Conservation (phyloP, 2,888 invertebrate genomes). For the Caenorhabditis sinica region DNA sequence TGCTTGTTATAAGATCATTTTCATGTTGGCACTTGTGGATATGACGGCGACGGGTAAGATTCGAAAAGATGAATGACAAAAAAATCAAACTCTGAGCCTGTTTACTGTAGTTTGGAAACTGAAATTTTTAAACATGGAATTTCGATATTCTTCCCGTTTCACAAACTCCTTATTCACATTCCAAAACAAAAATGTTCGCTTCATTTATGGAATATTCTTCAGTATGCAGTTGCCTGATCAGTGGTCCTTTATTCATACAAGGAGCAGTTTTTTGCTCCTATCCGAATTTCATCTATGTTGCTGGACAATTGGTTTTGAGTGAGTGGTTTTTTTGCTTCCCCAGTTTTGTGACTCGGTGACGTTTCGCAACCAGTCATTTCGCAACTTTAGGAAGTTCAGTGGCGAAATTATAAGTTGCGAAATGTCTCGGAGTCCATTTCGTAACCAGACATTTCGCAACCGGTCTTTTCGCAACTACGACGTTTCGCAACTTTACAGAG, state of each 20-base stretch:
- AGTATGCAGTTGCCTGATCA: constrained; percentile 37
- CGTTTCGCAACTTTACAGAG: too few species aligned
- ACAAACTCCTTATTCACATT: too few species aligned
- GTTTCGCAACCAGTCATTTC: too few species aligned
- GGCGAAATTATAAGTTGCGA: too few species aligned
- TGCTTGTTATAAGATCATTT: constrained; percentile 45
- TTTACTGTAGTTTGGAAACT: not conserved
- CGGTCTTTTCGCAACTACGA: too few species aligned
- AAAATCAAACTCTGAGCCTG: not conserved
- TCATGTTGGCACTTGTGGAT: constrained; percentile 35
- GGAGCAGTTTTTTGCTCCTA: constrained; percentile 44
- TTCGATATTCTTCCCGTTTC: too few species aligned
- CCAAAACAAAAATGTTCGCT: too few species aligned
- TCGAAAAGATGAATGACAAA: not conserved
- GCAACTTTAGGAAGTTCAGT: too few species aligned
- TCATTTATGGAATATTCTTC: not conserved
- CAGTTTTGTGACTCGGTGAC: too few species aligned
- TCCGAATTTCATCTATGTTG: constrained; percentile 24
- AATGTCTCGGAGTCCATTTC: too few species aligned
- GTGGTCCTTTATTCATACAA: constrained; percentile 28
- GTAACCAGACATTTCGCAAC: too few species aligned
- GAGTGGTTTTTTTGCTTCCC: not conserved
- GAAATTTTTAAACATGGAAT: not conserved
- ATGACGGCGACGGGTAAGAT: constrained; percentile 42
- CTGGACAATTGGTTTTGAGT: constrained; percentile 23